Conservation (phyloP, 2,888 invertebrate species). For the Drosophila borealis region DNA sequence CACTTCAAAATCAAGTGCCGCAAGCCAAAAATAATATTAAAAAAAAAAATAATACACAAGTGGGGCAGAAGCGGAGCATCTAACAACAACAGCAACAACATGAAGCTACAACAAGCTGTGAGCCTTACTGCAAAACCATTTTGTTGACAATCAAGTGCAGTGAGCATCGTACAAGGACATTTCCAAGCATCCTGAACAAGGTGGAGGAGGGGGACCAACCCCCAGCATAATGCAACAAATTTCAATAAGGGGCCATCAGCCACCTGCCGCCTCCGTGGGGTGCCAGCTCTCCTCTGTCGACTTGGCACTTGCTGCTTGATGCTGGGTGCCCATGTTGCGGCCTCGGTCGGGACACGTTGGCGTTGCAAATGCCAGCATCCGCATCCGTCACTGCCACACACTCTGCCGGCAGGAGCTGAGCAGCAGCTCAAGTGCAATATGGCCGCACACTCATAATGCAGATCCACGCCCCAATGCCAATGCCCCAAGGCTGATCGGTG, state of each 20-base stretch:
- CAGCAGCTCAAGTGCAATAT: slow-evolving; percentile 51
- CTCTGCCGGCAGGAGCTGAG: slow-evolving; percentile 43
- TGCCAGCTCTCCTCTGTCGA: slow-evolving; percentile 6
- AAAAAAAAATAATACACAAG: slow-evolving; percentile 7
- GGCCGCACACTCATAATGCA: slow-evolving; percentile 35
- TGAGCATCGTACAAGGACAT: slow-evolving; percentile 66
- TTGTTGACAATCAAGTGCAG: slow-evolving; percentile 79
- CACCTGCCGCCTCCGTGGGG: slow-evolving; percentile 27
- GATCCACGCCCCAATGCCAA: slow-evolving; percentile 34
- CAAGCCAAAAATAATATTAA: slow-evolving; percentile 12
- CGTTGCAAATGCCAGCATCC: slow-evolving; percentile 55
- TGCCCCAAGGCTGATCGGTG: slow-evolving; percentile 58
- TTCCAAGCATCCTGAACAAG: slow-evolving; percentile 48
- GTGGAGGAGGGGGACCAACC: slow-evolving; percentile 1
- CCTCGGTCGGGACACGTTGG: slow-evolving; percentile 67
- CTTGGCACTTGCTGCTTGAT: slow-evolving; percentile 23
- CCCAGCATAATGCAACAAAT: slow-evolving; percentile 76
- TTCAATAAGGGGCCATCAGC: slow-evolving; percentile 65
- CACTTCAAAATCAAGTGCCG: slow-evolving; percentile 68
- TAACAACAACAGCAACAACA: slow-evolving; percentile 27
- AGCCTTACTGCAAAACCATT: slow-evolving; percentile 69
- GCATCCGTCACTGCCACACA: slow-evolving; percentile 51
- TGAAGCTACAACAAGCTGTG: slow-evolving; percentile 1
- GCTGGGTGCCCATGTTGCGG: slow-evolving; percentile 55
- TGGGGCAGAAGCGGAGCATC: slow-evolving; percentile 14